Percentiles rank a stretch among this genome's conserved stretches.
Evolutionary conservation across 2,113 vertebrate genomes (phyloP).

Genomic region (Chloroceryle aenea): DNA sequence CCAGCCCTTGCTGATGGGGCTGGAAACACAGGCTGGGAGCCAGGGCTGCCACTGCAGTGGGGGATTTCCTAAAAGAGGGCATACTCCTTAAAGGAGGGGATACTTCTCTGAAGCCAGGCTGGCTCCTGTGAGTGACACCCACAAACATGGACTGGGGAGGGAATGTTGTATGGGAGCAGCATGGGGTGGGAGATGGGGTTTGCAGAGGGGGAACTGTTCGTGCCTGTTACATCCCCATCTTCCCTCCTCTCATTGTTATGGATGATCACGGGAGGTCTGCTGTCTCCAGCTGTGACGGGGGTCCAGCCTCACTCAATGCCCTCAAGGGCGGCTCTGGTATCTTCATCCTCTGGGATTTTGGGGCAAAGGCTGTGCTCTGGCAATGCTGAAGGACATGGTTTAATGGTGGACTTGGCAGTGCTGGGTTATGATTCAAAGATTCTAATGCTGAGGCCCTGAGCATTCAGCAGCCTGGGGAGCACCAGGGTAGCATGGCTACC

Average conservation of each 20-base stretch:
- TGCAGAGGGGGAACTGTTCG: rapidly evolving
- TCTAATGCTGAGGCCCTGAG: neutral
- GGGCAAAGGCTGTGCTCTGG: neutral
- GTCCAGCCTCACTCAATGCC: neutral
- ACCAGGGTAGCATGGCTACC: rapidly evolving
- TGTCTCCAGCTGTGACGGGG: rapidly evolving
- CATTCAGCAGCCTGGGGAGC: rapidly evolving
- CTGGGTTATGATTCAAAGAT: neutral
- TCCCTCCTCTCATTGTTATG: rapidly evolving
- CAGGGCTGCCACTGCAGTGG: neutral
- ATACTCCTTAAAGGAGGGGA: no score
- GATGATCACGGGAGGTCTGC: neutral
- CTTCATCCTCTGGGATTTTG: rapidly evolving
- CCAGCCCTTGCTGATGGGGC: neutral
- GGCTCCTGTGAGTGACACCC: neutral
- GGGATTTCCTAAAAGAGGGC: rapidly evolving
- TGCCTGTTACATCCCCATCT: neutral
- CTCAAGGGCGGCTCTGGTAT: rapidly evolving
- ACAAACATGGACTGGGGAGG: rapidly evolving
- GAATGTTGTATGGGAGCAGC: neutral
- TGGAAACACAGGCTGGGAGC: neutral
- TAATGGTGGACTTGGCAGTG: neutral
- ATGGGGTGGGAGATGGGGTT: neutral
- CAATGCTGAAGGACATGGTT: neutral
- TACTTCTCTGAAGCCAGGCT: neutral